These are phyloP conservation scores for Diaperis boleti DNA, from an alignment of 2,888 invertebrate genomes.

Conservation along the genomic window DNA sequence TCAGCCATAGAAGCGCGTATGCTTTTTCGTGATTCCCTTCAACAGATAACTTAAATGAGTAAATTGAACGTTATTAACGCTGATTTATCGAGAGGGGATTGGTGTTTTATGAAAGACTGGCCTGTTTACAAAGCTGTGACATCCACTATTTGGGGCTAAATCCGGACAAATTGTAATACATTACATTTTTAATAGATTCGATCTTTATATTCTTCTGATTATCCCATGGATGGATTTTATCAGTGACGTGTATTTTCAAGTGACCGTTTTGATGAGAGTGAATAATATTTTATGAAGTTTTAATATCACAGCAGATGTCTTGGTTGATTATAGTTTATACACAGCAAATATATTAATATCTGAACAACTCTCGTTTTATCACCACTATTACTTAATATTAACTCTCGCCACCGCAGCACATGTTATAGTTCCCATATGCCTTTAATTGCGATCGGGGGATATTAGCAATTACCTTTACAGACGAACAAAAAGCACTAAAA, in stretches of 20 bases:
- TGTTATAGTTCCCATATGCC: not conserved
- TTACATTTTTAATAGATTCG: too few species aligned
- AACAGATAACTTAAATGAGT: not conserved
- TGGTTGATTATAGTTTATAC: too few species aligned
- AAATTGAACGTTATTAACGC: constrained; percentile 18
- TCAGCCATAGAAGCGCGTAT: constrained; percentile 3
- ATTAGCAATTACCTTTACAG: not conserved
- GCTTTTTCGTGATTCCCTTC: constrained; percentile 2
- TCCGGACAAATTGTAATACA: too few species aligned
- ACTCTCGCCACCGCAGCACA: not conserved
- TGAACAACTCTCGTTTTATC: not conserved
- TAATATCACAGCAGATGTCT: too few species aligned
- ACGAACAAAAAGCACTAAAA: not conserved
- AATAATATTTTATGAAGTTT: too few species aligned
- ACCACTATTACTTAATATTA: not conserved
- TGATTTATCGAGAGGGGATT: constrained; percentile 12
- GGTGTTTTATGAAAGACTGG: too few species aligned
- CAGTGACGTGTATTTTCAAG: too few species aligned
- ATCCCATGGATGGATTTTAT: too few species aligned
- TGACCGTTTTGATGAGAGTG: too few species aligned
- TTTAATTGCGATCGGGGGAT: not conserved
- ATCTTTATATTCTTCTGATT: too few species aligned
- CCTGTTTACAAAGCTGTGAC: too few species aligned
- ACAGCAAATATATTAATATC: not conserved
- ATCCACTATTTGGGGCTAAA: too few species aligned